These are phyloP conservation scores for Ranitomeya imitator DNA, from an alignment of 2,113 vertebrate genomes.

Conservation along the genomic window DNA sequence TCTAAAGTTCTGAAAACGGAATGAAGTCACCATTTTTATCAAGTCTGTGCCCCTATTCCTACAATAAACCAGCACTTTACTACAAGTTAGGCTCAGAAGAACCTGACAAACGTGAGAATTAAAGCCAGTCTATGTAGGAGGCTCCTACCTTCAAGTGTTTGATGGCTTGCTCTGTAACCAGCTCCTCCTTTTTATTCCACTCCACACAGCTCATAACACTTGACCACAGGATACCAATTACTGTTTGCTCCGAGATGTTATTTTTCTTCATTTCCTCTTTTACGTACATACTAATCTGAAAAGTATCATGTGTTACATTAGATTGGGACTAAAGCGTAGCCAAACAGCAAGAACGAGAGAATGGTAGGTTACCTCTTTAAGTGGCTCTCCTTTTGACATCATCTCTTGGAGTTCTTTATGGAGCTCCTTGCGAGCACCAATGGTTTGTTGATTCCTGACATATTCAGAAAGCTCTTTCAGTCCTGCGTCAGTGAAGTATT, in stretches of 20 bases:
- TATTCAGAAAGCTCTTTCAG: conserved; percentile 96
- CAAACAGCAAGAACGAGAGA: neutral
- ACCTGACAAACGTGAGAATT: too few species aligned
- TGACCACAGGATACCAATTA: conserved; percentile 93
- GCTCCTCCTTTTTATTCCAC: conserved; percentile 99
- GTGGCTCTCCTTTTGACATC: conserved; percentile 89
- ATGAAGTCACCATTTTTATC: too few species aligned
- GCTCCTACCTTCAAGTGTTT: conserved; percentile 95
- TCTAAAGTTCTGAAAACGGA: too few species aligned
- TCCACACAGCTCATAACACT: conserved; percentile 96
- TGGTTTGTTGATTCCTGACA: conserved; percentile 94
- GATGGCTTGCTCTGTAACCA: conserved; percentile 99
- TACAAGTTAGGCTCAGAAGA: neutral
- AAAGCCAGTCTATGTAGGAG: neutral
- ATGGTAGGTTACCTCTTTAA: conserved; percentile 82
- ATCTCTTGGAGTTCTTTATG: conserved; percentile 97
- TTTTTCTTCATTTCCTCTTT: conserved; percentile 98
- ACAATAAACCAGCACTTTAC: neutral
- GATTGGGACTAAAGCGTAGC: too few species aligned
- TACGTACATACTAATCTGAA: conserved; percentile 89
- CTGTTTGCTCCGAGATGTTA: conserved; percentile 90
- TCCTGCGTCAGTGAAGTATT: conserved; percentile 97
- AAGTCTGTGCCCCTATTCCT: too few species aligned
- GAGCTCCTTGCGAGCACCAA: conserved; percentile 94
- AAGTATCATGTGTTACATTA: neutral